Evolutionary conservation across 2,797 vertebrate genomes (phyloP), one percentile per base, ranked within the genome.

Genomic region (Platyrinchus mystaceus): DNA sequence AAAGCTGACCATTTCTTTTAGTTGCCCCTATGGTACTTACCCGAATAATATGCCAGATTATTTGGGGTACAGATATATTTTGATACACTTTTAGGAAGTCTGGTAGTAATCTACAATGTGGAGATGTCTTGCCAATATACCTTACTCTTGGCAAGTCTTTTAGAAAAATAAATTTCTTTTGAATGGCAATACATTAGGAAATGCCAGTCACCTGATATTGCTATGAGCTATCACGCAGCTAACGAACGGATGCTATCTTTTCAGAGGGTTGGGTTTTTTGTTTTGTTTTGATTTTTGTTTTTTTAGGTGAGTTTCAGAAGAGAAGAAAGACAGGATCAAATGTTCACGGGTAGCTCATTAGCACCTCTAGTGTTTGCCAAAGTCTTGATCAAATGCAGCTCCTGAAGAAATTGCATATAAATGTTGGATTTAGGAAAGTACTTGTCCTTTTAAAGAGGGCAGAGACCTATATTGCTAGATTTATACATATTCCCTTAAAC

Each of bases 351-450:
- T 44, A 91, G 83, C 93, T 93, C 84, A 58, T 89, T 91, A 71
- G 96, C 93, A 90, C 94, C 95, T 89, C 94, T 82, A 90, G 94
- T 47, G 94, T 94, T 87, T 84, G 58, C 70, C 76, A 83, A 82
- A 81, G 73, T 71, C 68, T 80, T 94, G 58, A 66, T 87, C 30
- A 49, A 87, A 71, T n/a, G 53, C 58, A 89, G 32, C 37, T 60
- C 23, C 43, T 15, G 52, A 44, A 71, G 41, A 67, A 95, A 90
- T 81, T 34, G 70, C 9, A 6, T 20, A 75, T 44, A 66, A 74
- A 53, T 0, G 13, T 20, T 56, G 86, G 63, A 23, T 58, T 58
- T 73, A 79, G 46, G 49, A 79, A 58, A 77, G 39, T 0, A 7
- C 28, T 63, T 46, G 20, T 69, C 68, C 36, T 87, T 89, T 64